These are phyloP conservation scores for Aplocera efformata DNA, from an alignment of 2,888 invertebrate genomes.

Conservation along the genomic window DNA sequence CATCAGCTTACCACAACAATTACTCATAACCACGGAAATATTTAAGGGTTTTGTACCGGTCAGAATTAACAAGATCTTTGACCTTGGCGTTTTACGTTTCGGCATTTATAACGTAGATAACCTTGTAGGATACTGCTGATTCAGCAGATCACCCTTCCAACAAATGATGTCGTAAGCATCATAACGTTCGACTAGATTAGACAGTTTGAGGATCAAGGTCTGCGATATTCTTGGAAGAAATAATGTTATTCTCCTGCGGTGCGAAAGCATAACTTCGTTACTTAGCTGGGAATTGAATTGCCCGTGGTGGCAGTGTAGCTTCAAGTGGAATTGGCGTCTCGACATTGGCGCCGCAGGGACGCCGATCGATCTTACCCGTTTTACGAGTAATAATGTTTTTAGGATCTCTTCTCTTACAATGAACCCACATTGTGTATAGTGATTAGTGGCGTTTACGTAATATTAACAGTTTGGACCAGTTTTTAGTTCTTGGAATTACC, in stretches of 20 bases:
- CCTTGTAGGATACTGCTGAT: too few species aligned
- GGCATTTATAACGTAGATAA: too few species aligned
- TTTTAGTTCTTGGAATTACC: too few species aligned
- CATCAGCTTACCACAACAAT: conserved; percentile 2
- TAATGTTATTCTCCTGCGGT: conserved; percentile 5
- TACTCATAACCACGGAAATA: conserved; percentile 1
- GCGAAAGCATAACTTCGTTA: conserved; percentile 13
- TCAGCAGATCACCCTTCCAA: too few species aligned
- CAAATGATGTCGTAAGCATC: too few species aligned
- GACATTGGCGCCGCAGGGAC: conserved; percentile 56
- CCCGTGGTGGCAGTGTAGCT: conserved; percentile 21
- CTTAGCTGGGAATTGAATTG: conserved; percentile 24
- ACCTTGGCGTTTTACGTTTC: too few species aligned
- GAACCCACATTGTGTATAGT: not conserved
- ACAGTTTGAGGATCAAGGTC: not conserved
- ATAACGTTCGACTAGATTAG: too few species aligned
- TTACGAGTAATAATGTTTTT: conserved; percentile 63
- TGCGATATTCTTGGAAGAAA: conserved; percentile 1
- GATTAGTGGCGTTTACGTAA: too few species aligned
- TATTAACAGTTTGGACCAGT: too few species aligned
- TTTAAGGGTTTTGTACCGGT: not conserved
- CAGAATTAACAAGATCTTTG: conserved; percentile 5
- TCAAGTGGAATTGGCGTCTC: conserved; percentile 20
- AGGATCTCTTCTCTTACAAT: conserved; percentile 35
- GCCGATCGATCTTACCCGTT: conserved; percentile 66